phyloP scores from a whole-genome alignment of 2,797 vertebrate species.

The Gallinago stenura region DNA sequence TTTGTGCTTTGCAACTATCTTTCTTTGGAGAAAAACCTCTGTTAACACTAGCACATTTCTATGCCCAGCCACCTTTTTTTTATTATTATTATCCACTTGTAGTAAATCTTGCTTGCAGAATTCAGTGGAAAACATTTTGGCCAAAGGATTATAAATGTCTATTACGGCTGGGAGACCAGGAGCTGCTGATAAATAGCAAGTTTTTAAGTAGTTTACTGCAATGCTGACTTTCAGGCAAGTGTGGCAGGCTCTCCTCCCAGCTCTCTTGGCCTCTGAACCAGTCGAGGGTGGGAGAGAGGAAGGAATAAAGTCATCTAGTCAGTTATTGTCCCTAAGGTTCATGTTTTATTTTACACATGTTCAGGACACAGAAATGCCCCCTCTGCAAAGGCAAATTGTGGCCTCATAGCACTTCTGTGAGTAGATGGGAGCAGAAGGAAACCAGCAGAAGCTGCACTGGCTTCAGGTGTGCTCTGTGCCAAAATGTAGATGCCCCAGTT shows the following conservation, averaged over 20 bases:
- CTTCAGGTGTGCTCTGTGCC: neutral
- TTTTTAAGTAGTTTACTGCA: neutral
- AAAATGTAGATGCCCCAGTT: neutral
- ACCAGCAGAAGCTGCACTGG: neutral
- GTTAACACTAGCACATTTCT: neutral
- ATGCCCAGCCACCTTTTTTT: neutral
- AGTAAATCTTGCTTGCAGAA: conserved; percentile 2
- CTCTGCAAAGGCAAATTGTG: neutral
- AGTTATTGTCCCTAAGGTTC: neutral
- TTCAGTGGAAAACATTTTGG: neutral
- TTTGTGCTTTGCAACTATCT: neutral
- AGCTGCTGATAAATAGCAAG: neutral
- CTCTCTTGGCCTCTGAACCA: neutral
- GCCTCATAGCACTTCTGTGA: neutral
- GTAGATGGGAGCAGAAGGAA: neutral
- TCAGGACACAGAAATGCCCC: neutral
- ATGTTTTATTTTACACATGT: neutral
- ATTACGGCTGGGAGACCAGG: neutral
- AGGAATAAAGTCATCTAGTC: neutral
- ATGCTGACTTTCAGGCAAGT: neutral
- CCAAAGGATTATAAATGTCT: neutral
- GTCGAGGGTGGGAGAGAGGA: neutral
- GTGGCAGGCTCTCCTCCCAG: neutral
- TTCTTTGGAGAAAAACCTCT: neutral
- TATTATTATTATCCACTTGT: neutral